phyloP scores from a whole-genome alignment of 2,888 invertebrate species.

The Dicyrtomina minuta region DNA sequence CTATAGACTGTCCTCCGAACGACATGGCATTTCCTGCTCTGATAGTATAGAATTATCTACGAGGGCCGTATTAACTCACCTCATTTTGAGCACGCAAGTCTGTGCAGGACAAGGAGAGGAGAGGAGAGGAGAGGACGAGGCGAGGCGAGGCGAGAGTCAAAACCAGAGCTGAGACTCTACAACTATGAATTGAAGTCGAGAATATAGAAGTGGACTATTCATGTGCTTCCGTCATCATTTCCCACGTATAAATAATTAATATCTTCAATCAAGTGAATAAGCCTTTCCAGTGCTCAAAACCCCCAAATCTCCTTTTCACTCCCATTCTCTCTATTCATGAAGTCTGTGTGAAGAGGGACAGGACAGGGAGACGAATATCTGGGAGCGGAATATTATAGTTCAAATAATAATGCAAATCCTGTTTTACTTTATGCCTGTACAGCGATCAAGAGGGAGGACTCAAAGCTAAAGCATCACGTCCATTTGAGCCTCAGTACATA shows the following conservation, averaged over 20 bases:
- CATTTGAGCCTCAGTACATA: too few species aligned
- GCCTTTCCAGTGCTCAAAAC: too few species aligned
- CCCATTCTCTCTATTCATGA: neutral
- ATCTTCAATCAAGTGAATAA: neutral
- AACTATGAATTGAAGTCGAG: neutral
- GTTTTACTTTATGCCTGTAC: too few species aligned
- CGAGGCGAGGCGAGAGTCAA: constrained; percentile 29
- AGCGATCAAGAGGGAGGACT: too few species aligned
- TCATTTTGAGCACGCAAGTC: neutral
- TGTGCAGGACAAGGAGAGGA: neutral
- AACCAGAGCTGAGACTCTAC: constrained; percentile 21
- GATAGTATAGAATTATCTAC: neutral
- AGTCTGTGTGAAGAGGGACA: too few species aligned
- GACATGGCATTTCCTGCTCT: neutral
- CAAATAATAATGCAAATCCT: too few species aligned
- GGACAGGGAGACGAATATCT: too few species aligned
- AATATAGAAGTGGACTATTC: neutral
- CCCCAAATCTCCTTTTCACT: neutral
- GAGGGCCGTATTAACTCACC: neutral
- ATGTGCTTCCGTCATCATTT: constrained; percentile 4
- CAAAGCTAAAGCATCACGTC: too few species aligned
- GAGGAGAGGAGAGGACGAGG: constrained; percentile 30
- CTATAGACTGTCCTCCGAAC: too few species aligned
- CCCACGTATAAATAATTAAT: constrained; percentile 17
- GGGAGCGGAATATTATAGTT: too few species aligned